Evolutionary conservation across 1,140 invertebrate species (phyloP).

Genomic region (Drosophila suzukii): DNA sequence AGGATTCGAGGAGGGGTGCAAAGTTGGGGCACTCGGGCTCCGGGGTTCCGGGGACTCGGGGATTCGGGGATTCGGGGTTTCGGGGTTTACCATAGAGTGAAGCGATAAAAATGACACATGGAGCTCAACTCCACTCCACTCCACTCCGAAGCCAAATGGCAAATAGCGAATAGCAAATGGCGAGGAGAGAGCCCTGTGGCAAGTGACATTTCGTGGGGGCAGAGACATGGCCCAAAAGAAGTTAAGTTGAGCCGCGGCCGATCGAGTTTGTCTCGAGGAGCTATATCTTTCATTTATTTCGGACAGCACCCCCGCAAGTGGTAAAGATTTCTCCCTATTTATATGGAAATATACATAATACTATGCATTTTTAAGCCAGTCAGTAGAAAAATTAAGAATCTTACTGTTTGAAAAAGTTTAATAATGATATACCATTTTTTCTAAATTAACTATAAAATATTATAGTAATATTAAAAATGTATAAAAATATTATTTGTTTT

Average conservation of each 20-base stretch:
- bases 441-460: too few species aligned
- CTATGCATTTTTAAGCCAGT: too few species aligned
- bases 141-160: conserved; percentile 15
- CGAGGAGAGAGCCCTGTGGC: conserved; percentile 28
- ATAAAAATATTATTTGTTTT: too few species aligned
- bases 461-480: too few species aligned
- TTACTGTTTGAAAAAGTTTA: too few species aligned
- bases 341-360: too few species aligned
- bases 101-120: conserved; percentile 59
- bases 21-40: too few species aligned
- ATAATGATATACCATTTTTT: too few species aligned
- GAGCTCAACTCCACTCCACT: conserved; percentile 16
- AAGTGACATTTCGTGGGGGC: conserved; percentile 39
- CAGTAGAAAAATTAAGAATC: too few species aligned
- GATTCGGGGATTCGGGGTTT: not conserved
- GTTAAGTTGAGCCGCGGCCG: not conserved
- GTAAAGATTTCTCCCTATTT: not conserved
- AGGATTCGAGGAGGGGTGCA: not conserved
- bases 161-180: conserved; percentile 16
- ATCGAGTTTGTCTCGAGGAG: conserved; percentile 17
- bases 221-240: conserved; percentile 18
- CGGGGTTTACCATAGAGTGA: conserved; percentile 1
- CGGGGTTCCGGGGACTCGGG: not conserved
- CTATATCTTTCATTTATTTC: not conserved
- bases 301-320: not conserved